Conservation (phyloP, 2,113 vertebrate species). For the Arenaria interpres region DNA sequence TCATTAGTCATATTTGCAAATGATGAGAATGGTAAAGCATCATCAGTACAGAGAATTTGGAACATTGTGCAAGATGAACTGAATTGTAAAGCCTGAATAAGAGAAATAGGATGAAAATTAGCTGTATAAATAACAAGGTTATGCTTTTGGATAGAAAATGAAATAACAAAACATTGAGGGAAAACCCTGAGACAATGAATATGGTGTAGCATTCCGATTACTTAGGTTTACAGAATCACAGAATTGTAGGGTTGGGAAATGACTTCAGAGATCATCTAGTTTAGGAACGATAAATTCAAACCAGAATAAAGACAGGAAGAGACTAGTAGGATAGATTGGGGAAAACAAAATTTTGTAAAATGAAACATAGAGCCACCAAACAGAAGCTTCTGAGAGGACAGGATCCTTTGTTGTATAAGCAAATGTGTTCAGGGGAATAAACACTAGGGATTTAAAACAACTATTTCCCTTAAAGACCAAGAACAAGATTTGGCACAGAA, state of each 20-base stretch:
- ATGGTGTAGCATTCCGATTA: background rate
- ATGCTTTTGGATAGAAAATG: background rate
- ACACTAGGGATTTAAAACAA: background rate
- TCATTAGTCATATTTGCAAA: background rate
- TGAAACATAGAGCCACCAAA: background rate
- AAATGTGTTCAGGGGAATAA: background rate
- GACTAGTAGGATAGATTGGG: accelerated
- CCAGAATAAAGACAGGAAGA: background rate
- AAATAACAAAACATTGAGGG: background rate
- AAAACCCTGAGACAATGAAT: background rate
- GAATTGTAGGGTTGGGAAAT: too few species aligned
- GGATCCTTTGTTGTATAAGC: background rate
- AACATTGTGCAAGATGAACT: background rate
- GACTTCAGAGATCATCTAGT: too few species aligned
- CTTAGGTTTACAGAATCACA: background rate
- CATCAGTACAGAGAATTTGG: background rate
- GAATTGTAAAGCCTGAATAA: background rate
- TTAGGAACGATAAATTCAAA: background rate
- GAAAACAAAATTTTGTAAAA: background rate
- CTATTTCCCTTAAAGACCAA: background rate
- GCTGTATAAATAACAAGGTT: background rate
- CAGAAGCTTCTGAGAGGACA: background rate
- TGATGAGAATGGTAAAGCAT: accelerated
- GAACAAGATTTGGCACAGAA: background rate
- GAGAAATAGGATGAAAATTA: background rate